Percentiles rank a stretch among this genome's conserved stretches.
Evolutionary conservation across 2,113 vertebrate genomes (phyloP).

Genomic region (Carlito syrichta): DNA sequence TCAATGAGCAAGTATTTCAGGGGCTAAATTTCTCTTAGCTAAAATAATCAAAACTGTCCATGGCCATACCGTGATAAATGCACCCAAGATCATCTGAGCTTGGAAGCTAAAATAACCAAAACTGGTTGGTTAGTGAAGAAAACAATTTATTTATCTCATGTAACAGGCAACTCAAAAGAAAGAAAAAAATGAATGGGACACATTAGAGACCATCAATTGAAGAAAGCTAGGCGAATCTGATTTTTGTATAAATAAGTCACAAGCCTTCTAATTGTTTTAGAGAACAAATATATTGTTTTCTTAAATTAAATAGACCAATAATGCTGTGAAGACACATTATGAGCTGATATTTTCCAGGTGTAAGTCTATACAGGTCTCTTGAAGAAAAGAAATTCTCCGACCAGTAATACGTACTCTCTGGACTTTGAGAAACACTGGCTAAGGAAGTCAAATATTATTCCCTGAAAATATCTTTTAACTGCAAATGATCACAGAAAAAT

Average conservation of each 20-base stretch:
- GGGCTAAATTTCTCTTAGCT: neutral
- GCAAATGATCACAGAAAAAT: neutral
- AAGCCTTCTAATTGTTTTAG: neutral
- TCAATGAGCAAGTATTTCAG: neutral
- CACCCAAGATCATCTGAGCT: too few relatives aligned
- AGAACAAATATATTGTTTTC: neutral
- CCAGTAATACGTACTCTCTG: neutral
- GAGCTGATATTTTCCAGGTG: neutral
- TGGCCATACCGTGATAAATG: too few relatives aligned
- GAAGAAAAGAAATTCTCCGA: neutral
- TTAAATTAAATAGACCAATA: neutral
- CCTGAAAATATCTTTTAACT: neutral
- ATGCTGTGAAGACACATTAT: neutral
- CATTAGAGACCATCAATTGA: neutral
- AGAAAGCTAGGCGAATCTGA: neutral
- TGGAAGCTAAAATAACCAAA: neutral
- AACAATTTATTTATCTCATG: neutral
- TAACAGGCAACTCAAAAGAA: neutral
- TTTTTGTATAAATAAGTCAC: neutral
- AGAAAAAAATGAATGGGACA: neutral
- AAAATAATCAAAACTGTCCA: neutral
- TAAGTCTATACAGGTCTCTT: neutral
- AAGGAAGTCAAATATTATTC: neutral
- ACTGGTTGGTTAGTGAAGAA: neutral
- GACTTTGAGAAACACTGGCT: neutral